Evolutionary conservation across 2,113 vertebrate species (phyloP).

Genomic region (Corythornis vintsioides): DNA sequence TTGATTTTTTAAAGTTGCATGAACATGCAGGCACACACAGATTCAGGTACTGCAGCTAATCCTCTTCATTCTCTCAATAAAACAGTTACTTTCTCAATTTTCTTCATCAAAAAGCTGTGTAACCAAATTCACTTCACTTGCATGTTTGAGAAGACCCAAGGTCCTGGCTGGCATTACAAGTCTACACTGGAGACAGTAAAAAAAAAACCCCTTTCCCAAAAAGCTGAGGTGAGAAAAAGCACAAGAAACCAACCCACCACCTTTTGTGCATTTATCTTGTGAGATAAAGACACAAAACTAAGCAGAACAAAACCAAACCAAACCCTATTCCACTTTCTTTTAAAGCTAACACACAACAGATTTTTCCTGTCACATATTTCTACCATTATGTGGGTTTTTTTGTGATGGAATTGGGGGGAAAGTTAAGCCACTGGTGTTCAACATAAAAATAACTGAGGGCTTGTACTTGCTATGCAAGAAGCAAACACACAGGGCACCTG

Average conservation of each 20-base stretch:
- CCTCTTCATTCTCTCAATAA: background rate
- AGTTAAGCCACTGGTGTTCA: background rate
- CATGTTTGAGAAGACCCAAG: background rate
- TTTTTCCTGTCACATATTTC: background rate
- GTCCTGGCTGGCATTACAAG: background rate
- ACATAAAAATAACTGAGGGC: background rate
- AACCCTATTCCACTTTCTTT: background rate
- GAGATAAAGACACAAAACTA: background rate
- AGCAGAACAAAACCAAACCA: background rate
- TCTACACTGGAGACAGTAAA: background rate
- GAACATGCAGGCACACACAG: background rate
- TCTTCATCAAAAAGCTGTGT: background rate
- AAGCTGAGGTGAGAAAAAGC: background rate
- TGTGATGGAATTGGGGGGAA: background rate
- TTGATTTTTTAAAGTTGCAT: background rate
- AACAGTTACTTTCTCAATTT: background rate
- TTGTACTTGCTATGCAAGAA: background rate
- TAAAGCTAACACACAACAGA: background rate
- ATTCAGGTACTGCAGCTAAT: background rate
- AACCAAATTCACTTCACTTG: background rate
- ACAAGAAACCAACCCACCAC: fast-evolving
- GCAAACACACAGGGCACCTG: background rate
- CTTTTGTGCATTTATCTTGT: background rate
- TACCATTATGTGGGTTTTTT: background rate
- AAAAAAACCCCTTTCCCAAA: background rate